Evolutionary conservation across 2,888 invertebrate species (phyloP).

Genomic region (Mythimna loreyi): DNA sequence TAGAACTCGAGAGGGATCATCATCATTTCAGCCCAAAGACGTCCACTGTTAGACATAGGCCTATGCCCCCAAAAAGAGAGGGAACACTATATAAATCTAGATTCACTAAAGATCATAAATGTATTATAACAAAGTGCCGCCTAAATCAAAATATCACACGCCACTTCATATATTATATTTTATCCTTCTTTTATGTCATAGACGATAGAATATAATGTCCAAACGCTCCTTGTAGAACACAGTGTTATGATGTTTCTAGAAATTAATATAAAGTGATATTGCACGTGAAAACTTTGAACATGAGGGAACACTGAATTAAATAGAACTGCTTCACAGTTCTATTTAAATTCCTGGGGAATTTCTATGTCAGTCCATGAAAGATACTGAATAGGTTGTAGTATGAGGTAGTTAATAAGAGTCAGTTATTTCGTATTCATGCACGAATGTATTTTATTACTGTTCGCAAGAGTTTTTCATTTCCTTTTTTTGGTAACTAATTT

Average conservation of each 20-base stretch:
- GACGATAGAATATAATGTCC: slow-evolving; percentile 4
- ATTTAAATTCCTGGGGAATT: neutral
- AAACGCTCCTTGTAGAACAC: neutral
- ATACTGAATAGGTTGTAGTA: neutral
- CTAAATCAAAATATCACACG: slow-evolving; percentile 26
- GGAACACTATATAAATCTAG: slow-evolving; percentile 27
- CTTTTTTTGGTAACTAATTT: no score
- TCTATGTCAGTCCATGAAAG: neutral
- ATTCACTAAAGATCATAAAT: neutral
- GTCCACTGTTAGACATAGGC: no score
- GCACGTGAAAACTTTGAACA: neutral
- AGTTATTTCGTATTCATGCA: no score
- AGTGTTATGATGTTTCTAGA: neutral
- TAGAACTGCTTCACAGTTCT: no score
- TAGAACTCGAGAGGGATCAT: no score
- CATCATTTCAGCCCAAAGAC: no score
- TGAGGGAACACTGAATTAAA: neutral
- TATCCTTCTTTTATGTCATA: slow-evolving; percentile 3
- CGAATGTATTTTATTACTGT: no score
- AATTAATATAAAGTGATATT: slow-evolving; percentile 4
- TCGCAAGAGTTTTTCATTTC: no score
- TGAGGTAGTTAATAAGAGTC: no score
- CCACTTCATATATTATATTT: slow-evolving; percentile 36
- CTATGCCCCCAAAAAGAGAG: no score
- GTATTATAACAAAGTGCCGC: neutral